phyloP scores from a whole-genome alignment of 2,113 vertebrate genomes.

The Poeciliopsis turrubarensis region DNA sequence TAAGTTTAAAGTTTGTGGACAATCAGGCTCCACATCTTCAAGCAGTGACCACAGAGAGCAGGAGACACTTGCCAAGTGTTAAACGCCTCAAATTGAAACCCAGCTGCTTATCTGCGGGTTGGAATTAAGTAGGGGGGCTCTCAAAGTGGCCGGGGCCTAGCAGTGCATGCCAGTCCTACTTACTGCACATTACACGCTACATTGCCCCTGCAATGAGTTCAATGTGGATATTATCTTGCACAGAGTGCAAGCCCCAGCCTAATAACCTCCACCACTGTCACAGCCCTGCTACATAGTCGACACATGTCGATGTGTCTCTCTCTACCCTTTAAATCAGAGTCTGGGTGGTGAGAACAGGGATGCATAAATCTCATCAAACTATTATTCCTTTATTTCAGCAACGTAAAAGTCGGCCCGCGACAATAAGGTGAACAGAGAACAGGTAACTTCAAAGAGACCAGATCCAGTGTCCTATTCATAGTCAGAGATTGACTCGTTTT shows the following conservation, averaged over 20 bases:
- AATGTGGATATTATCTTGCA: conserved; percentile 83
- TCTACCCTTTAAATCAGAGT: conserved; percentile 80
- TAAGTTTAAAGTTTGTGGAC: conserved; percentile 52
- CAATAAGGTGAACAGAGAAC: conserved; percentile 36
- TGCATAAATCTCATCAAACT: conserved; percentile 74
- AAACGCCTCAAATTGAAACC: conserved; percentile 81
- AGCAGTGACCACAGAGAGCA: conserved; percentile 65
- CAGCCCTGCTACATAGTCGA: conserved; percentile 74
- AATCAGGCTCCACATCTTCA: conserved; percentile 56
- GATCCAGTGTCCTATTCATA: conserved; percentile 20
- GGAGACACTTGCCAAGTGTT: conserved; percentile 75
- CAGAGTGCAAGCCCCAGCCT: conserved; percentile 76
- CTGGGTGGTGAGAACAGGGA: conserved; percentile 52
- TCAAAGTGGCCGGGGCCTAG: conserved; percentile 79
- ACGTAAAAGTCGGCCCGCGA: conserved; percentile 52
- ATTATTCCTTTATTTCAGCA: conserved; percentile 71
- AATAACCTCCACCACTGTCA: conserved; percentile 79
- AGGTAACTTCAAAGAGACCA: conserved; percentile 55
- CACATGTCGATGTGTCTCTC: conserved; percentile 74
- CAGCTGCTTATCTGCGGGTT: conserved; percentile 81
- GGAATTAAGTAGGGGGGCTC: conserved; percentile 78
- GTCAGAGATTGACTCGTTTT: conserved; percentile 32
- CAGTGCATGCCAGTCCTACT: conserved; percentile 83
- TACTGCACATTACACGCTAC: conserved; percentile 84
- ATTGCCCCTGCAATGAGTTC: conserved; percentile 83